Percentiles rank a stretch among this genome's conserved stretches.
Conservation (phyloP, 2,113 vertebrate genomes). For the Gadus chalcogrammus region DNA sequence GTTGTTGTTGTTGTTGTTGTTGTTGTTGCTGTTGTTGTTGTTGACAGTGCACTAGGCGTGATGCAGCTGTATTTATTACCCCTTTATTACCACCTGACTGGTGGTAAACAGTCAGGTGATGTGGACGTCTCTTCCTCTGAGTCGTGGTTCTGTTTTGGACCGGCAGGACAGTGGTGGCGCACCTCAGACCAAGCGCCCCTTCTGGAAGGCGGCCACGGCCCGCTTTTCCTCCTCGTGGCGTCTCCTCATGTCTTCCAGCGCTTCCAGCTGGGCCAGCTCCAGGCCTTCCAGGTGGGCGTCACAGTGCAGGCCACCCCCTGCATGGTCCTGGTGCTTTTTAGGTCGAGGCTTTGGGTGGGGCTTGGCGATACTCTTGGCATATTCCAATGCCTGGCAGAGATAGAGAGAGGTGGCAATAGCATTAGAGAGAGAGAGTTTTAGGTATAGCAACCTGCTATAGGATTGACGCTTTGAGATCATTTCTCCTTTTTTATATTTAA, state of each 20-base stretch:
- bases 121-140: too few relatives aligned
- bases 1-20: too few relatives aligned
- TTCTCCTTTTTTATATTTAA: too few relatives aligned
- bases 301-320: conserved; percentile 18
- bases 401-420: conserved; percentile 7
- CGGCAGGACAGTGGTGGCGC: too few relatives aligned
- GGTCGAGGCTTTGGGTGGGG: conserved; percentile 59
- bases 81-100: too few relatives aligned
- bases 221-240: conserved; percentile 85
- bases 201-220: conserved; percentile 75
- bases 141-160: too few relatives aligned
- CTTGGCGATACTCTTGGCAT: conserved; percentile 83
- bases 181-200: conserved; percentile 48
- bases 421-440: background rate
- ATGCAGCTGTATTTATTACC: too few relatives aligned
- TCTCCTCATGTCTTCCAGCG: conserved; percentile 73
- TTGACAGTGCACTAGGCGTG: too few relatives aligned
- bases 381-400: conserved; percentile 82
- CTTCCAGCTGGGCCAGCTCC: conserved; percentile 58
- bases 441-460: background rate
- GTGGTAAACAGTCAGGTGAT: too few relatives aligned
- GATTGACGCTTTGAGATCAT: background rate
- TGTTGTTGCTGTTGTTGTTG: too few relatives aligned
- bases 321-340: conserved; percentile 39
- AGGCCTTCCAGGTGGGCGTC: conserved; percentile 35